Percentiles rank a stretch among this genome's conserved stretches.
Conservation (phyloP, 2,113 vertebrate species). For the Todiramphus saurophagus region DNA sequence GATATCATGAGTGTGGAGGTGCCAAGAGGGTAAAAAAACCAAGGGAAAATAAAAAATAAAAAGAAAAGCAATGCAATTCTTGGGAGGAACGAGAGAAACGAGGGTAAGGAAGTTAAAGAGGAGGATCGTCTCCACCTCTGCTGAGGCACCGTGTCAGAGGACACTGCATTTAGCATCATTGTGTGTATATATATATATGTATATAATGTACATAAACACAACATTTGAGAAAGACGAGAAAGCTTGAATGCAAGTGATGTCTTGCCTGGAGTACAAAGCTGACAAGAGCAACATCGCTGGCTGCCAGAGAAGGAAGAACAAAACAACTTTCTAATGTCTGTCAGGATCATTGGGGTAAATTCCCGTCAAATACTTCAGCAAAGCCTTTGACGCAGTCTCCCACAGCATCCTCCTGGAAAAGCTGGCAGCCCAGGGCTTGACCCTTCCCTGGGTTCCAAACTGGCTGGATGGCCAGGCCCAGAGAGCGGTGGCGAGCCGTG, state of each 20-base stretch:
- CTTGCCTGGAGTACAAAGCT: not conserved
- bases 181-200: not conserved
- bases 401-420: no score
- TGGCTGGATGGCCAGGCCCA: no score
- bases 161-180: not conserved
- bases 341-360: rapidly evolving
- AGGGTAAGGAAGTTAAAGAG: not conserved
- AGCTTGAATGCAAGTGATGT: not conserved
- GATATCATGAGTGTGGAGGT: not conserved
- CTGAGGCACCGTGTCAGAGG: not conserved
- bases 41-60: no score
- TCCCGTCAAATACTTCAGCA: not conserved
- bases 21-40: not conserved
- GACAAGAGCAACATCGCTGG: not conserved
- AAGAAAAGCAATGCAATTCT: not conserved
- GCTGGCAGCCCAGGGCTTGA: no score
- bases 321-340: not conserved
- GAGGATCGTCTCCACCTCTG: not conserved
- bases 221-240: not conserved
- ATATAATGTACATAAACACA: not conserved
- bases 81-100: not conserved
- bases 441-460: no score
- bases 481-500: no score
- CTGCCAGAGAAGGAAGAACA: not conserved
- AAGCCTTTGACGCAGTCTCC: no score